Evolutionary conservation across 2,888 invertebrate genomes (phyloP).

Genomic region (Agrochola lychnidis): DNA sequence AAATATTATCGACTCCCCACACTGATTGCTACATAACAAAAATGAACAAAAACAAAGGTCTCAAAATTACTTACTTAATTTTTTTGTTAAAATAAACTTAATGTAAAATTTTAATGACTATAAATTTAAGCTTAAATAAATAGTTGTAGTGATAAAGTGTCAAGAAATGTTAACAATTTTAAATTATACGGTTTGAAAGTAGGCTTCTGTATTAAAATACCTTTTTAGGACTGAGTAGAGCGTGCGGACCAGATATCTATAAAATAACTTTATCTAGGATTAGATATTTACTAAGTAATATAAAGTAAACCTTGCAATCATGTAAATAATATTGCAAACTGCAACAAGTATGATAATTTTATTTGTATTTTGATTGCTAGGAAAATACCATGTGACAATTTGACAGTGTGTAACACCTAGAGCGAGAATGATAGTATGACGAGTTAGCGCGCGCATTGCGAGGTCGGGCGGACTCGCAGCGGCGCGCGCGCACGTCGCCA

Average conservation of each 20-base stretch:
- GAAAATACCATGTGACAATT: slow-evolving; percentile 76
- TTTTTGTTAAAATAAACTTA: background rate
- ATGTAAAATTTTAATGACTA: background rate
- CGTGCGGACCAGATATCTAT: slow-evolving; percentile 50
- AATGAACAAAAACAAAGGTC: background rate
- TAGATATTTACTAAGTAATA: slow-evolving; percentile 56
- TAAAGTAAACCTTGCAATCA: slow-evolving; percentile 65
- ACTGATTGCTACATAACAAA: background rate
- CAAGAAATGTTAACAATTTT: slow-evolving; percentile 47
- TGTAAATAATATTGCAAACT: slow-evolving; percentile 69
- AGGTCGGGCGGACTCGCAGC: slow-evolving; percentile 77
- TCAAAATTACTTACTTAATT: background rate
- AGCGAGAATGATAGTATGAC: slow-evolving; percentile 79
- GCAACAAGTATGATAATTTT: slow-evolving; percentile 75
- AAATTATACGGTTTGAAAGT: slow-evolving; percentile 53
- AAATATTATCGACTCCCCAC: background rate
- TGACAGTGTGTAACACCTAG: slow-evolving; percentile 75
- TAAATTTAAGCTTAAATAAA: slow-evolving; percentile 19
- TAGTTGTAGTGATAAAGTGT: slow-evolving; percentile 30
- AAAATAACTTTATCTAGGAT: slow-evolving; percentile 61
- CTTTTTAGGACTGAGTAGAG: slow-evolving; percentile 50
- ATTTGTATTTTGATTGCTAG: slow-evolving; percentile 71
- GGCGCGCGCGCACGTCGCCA: slow-evolving; percentile 87
- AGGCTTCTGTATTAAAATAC: slow-evolving; percentile 48
- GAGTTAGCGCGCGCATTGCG: slow-evolving; percentile 80